Conservation (phyloP, 2,888 invertebrate genomes). For the Deroplatys truncata region DNA sequence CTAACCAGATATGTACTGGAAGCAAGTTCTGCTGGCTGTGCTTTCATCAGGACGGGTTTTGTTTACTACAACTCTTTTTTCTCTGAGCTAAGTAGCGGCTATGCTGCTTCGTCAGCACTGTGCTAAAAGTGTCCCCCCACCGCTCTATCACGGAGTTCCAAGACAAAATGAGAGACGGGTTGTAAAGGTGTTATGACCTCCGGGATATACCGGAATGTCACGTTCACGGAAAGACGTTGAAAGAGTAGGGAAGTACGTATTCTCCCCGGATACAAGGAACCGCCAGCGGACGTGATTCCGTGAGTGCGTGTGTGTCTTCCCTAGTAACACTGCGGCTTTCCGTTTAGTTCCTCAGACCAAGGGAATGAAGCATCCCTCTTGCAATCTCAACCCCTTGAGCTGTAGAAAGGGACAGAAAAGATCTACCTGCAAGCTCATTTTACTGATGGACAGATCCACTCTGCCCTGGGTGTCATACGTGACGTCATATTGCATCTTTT, state of each 20-base stretch:
- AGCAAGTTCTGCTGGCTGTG: neutral
- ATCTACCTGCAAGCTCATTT: neutral
- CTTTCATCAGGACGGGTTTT: neutral
- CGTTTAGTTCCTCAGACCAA: no score
- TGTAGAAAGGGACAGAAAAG: neutral
- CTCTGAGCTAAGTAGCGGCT: neutral
- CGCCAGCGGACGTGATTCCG: neutral
- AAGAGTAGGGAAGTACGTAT: neutral
- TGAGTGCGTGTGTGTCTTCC: no score
- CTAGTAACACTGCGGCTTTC: no score
- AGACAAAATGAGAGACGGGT: neutral
- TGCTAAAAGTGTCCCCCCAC: neutral
- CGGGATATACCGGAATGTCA: constrained; percentile 1
- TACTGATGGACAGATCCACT: neutral
- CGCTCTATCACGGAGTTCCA: neutral
- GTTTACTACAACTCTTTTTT: neutral
- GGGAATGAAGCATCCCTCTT: no score
- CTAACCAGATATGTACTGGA: no score
- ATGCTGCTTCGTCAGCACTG: neutral
- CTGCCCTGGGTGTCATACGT: neutral
- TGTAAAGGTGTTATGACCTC: constrained; percentile 2
- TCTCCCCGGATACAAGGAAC: neutral
- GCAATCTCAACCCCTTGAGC: neutral
- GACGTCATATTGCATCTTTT: neutral
- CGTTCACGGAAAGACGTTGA: neutral